Evolutionary conservation across 2,113 vertebrate genomes (phyloP), one percentile per base, ranked within the genome.

Genomic region (Heterochromis multidens): DNA sequence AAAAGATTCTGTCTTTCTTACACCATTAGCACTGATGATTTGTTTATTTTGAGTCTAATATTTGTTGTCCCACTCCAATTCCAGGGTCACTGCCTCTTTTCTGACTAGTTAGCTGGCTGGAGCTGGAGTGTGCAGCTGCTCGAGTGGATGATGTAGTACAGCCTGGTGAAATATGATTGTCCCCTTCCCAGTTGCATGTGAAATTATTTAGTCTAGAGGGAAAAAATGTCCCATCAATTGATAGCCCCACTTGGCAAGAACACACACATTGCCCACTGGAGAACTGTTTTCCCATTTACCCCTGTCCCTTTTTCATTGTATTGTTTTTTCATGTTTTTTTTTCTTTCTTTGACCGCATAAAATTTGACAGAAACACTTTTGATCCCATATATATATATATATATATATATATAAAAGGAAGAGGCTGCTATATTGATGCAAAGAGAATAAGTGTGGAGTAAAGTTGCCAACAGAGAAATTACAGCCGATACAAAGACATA

Each of bases 311-410:
- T 87, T 88, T 88, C 65, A 80, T 88, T 78, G 52, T 65, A 77
- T 57, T 56, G 31, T 61, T 79, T 70, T 88, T 90, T 59, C 65
- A 85, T 81, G 27, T 23, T 21, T 83, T 89, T 91, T 90, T 86
- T 84, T 91, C 3, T 19, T 7, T 7, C 80, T 91, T 74, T 81
- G 62, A 87, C 85, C 78, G 76, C 82, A 80, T 80, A 57, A 81
- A 93, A 95, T 85, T 88, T 87, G 84, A 89, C 74, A 40, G 74
- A 90, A 79, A 88, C 60, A 88, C 87, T 89, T 94, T 91, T 84
- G 88, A 91, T 92, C 88, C 80, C 82, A 58, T 29, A 7, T 56
- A n/a, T n/a, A n/a, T n/a, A n/a, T n/a, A 58, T 29, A 7, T 56
- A n/a, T n/a, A n/a, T n/a, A n/a, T n/a, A n/a, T n/a, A 74, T 82